Base-by-base conservation (phyloP, 1,140 invertebrate genomes). In the Caenorhabditis latens region DNA sequence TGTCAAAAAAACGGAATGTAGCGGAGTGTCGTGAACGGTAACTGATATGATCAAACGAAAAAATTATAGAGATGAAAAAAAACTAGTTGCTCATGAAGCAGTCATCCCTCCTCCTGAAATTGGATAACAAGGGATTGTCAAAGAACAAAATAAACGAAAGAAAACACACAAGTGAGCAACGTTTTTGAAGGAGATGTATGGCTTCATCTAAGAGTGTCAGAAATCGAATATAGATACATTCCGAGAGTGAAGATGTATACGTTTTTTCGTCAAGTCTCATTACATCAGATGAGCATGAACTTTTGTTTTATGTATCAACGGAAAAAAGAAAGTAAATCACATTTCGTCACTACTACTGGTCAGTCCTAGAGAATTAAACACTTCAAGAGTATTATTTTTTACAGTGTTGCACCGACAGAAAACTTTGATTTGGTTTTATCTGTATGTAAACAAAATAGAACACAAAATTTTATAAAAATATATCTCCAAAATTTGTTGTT, bases 181-280 rank as follows among this genome's bases (percentile, higher is more conserved):
- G 46, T n/a, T 32, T 32, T 32, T 32, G 2, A 50, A 24, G 9
- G 14, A 21, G 71, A 79, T 79, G 43, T 79, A 79, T 11, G 43
- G 71, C 71, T 79, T 79, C 71, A 50, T 46, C 57, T 14, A 71
- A 32, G 53, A 71, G 65, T 71, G 65, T 71, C 65, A 71, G 65
- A 71, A 67, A 71, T 71, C 65, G 16, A 71, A 71, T 71, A 71
- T 71, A 71, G 65, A 71, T 71, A 71, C 65, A 43, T 71, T 71
- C 16, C 9, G 65, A 71, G 65, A 50, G 46, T 42, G 9, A 11
- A 11, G 19, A 13, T 79, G 19, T 79, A 24, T 79, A n/a, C n/a
- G 5, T 24, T 6, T 79, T 11, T 53, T 79, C 65, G 71, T 50
- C 71, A 79, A 53, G 71, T 79, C 71, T 79, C 71, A 79, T 79